Base-by-base conservation (phyloP, 2,888 invertebrate genomes). In the Venustoraphidia nigricollis region DNA sequence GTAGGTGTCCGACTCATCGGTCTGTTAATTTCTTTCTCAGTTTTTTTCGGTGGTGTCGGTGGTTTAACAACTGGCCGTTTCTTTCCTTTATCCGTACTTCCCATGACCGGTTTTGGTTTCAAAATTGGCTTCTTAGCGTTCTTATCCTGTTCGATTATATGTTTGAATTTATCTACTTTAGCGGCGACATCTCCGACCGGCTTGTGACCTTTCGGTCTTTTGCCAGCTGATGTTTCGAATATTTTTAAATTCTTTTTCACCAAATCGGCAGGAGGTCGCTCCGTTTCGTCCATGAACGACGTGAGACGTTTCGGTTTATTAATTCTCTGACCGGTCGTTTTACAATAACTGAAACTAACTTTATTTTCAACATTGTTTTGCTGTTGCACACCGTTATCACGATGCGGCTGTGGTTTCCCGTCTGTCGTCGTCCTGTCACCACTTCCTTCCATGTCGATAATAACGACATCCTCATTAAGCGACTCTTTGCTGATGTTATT, bases 181-280 rank as follows among this genome's bases (percentile, higher is more conserved):
- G 71, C 76, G 10, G 79, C 79, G 2, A 79, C 79, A 39, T 79
- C 79, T 46, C 72, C 79, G 66, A 54, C 76, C 66, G 65, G 70
- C 61, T 50, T 67, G 51, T 73, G 73, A 8, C 71, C 66, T 52
- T 69, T 61, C 27, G 75, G 70, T 49, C 67, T 60, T 1, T 75
- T 70, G 54, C 76, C 69, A 10, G 79, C 77, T 1, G 75, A 71
- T 41, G 74, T 73, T 64, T 93, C 92, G 67, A 92, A 93, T 60
- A 90, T 81, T 60, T 83, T 78, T 52, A 90, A 76, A 10, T 89
- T 83, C 51, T 88, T 83, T 58, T 86, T 87, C 51, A 93, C 93
- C 54, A 91, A 79, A 70, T 93, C 92, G 1, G 84, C 83, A 13
- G 92, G 91, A 2, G 93, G 93, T 44, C 89, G 73, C 59, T 90